Percentiles rank a stretch among this genome's conserved stretches.
These are phyloP conservation scores for Cacatua alba DNA, from an alignment of 2,113 vertebrate genomes.

Conservation along the genomic window DNA sequence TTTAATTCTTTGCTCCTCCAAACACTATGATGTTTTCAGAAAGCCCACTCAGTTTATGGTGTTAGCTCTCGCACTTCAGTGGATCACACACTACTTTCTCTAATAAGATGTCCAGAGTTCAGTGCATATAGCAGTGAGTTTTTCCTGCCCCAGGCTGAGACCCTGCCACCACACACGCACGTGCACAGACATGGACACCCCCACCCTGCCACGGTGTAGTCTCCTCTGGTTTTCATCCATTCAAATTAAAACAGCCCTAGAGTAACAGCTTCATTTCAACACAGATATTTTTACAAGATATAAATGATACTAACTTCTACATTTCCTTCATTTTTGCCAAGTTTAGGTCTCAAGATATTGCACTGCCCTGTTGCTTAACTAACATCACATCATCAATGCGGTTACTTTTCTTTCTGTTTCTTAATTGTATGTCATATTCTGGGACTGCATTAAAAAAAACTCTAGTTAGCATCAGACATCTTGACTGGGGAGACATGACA, in stretches of 20 bases:
- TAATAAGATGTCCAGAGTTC: rapidly evolving
- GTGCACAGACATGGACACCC: rapidly evolving
- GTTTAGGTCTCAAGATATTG: background rate
- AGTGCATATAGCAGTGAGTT: rapidly evolving
- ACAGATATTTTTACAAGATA: background rate
- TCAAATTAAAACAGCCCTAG: background rate
- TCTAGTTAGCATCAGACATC: rapidly evolving
- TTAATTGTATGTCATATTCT: rapidly evolving
- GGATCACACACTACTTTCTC: background rate
- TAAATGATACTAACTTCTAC: rapidly evolving
- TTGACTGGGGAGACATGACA: rapidly evolving
- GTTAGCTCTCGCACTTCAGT: background rate
- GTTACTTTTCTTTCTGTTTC: background rate
- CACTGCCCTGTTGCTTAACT: background rate
- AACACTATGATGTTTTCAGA: background rate
- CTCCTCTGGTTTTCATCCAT: background rate
- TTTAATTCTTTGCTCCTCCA: background rate
- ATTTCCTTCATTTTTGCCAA: background rate
- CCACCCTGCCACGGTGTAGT: rapidly evolving
- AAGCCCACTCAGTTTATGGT: rapidly evolving
- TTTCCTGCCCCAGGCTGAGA: background rate
- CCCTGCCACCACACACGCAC: rapidly evolving
- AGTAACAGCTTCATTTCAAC: background rate
- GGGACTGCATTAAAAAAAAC: too few relatives aligned
- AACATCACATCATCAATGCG: rapidly evolving